These are phyloP conservation scores for Dryadula phaetusa DNA, from an alignment of 2,888 invertebrate species.

Conservation along the genomic window DNA sequence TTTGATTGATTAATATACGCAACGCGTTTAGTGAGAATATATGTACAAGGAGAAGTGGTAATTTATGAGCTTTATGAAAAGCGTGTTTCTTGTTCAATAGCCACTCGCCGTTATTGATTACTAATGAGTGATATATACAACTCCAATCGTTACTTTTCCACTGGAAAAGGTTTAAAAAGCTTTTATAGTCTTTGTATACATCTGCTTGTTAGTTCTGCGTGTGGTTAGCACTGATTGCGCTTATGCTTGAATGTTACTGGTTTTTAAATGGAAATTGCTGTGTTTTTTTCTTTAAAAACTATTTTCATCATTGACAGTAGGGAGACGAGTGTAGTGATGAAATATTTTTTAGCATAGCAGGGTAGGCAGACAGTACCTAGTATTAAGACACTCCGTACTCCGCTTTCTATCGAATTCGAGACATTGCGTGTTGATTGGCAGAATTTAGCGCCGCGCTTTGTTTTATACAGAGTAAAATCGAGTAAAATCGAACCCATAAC, in stretches of 20 bases:
- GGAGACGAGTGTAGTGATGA: too few relatives aligned
- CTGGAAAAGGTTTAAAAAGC: neutral
- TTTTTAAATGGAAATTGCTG: neutral
- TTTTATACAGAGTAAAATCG: too few relatives aligned
- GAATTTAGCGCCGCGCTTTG: too few relatives aligned
- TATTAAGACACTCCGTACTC: too few relatives aligned
- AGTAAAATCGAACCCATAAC: too few relatives aligned
- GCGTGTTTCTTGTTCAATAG: constrained; percentile 6
- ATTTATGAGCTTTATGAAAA: constrained; percentile 44
- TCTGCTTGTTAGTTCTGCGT: neutral
- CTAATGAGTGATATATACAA: constrained; percentile 13
- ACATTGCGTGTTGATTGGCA: too few relatives aligned
- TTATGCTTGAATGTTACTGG: neutral
- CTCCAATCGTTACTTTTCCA: neutral
- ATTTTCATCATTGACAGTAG: too few relatives aligned
- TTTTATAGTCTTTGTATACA: neutral
- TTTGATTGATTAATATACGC: constrained; percentile 51
- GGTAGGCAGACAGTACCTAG: too few relatives aligned
- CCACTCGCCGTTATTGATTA: constrained; percentile 19
- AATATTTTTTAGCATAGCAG: too few relatives aligned
- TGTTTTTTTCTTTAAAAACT: neutral
- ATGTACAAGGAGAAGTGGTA: constrained; percentile 44
- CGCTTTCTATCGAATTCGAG: too few relatives aligned
- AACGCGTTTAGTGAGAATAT: constrained; percentile 41
- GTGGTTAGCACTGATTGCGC: constrained; percentile 2